Base-by-base conservation (phyloP, 2,797 vertebrate genomes). In the Gorsachius magnificus region DNA sequence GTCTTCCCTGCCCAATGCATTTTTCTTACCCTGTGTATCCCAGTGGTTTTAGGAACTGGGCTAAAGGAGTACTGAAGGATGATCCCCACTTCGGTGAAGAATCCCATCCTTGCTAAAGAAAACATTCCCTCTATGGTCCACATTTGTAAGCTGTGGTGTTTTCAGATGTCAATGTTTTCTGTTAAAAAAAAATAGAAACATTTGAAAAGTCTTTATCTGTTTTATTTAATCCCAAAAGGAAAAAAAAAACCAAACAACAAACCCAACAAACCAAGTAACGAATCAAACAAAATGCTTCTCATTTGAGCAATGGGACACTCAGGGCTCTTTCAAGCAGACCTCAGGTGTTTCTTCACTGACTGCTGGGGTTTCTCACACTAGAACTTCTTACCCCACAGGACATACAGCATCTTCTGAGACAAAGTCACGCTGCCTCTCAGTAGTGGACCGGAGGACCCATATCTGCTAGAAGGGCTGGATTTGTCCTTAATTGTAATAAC, bases 381-480 rank as follows among this genome's bases (percentile, higher is more conserved):
- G 19, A 65, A 38, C 5, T 83, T 63, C 4, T 65, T 56, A 63
- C 4, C 10, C 1, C 16, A n/a, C 20, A n/a, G 26, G 41, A 25
- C 9, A 25, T 4, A 6, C 0, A 33, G 13, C 6, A 16, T 58
- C 24, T 68, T 35, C 17, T 26, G 48, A 81, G 17, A 24, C 3
- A 7, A 58, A 85, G 25, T 16, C 43, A 5, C 0, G 0, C 6
- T 68, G 13, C 7, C 1, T 26, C 14, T 86, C 76, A 31, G 2
- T 33, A 51, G 28, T n/a, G n/a, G n/a, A 66, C 33, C 45, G 41
- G n/a, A 54, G 41, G n/a, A 66, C 21, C 22, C 22, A 19, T 2
- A 18, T 14, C 36, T 79, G 16, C 63, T 50, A 9, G 53, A 63
- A 81, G 11, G 54, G 6, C 3, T 78, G 45, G 8, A 41, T 81